Evolutionary conservation across 1,140 invertebrate genomes (phyloP), one percentile per base, ranked within the genome.

Genomic region (Eumeta japonica): DNA sequence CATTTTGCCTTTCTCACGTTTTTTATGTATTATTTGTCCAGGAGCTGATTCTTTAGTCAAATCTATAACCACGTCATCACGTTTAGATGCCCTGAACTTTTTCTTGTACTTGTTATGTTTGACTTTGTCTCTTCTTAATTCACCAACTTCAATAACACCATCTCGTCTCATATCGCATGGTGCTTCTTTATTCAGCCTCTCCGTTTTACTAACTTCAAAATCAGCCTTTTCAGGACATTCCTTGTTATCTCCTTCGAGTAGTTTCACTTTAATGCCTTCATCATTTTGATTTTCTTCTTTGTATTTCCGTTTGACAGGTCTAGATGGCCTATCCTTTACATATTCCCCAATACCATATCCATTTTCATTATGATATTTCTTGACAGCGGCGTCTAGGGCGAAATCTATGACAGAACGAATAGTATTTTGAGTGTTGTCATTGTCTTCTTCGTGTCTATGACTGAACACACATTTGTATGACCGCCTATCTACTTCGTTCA

Each of bases 401-500:
- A 48, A 43, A 16, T 51, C 43, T 30, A 48, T 52, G 13, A 38
- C 37, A 2, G 45, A 36, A n/a, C 27, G 20, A 1, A 46, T n/a
- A n/a, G 9, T 37, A n/a, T n/a, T 39, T 48, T 5, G 10, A 40
- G 2, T 16, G 3, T 12, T 35, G n/a, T 42, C 18, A 4, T n/a
- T 18, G 34, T 7, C 44, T n/a, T 33, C 32, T 2, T 18, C n/a
- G 12, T 46, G 39, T 34, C 41, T 47, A 16, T 49, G 39, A 3
- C 19, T 40, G 18, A 39, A 37, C 10, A 16, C 35, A 31, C 40
- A 44, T 38, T 49, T 42, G 24, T 40, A 48, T n/a, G n/a, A n/a
- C 27, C 47, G 43, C 33, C 40, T 50, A 4, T 43, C 46, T 0
- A 65, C 53, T 36, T 70, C 65, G 5, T 52, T 58, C 3, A 70